Base-by-base conservation (phyloP, 2,888 invertebrate genomes). In the Eristalinus sepulchralis region DNA sequence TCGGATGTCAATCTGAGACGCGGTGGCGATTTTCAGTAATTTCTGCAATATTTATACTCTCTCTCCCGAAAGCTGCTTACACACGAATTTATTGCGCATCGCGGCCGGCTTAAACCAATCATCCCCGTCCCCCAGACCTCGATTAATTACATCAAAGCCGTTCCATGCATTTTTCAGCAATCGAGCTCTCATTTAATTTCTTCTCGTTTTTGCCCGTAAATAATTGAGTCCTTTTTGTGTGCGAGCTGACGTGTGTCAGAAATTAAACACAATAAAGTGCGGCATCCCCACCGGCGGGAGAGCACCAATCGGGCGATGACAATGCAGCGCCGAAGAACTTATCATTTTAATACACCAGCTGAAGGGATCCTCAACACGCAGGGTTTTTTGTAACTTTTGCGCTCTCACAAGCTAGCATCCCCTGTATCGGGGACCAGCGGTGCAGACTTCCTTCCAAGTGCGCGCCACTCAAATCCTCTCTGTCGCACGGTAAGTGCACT, bases 341-440 rank as follows among this genome's bases (percentile, higher is more conserved):
- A 34, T 70, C 80, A 66, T 57, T 80, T 84, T 71, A 76, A 84
- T 73, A 71, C 57, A 80, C 67, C 80, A 80, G 71, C 76, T 84
- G 47, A 71, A 80, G 71, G 76, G 55, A 79, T 76, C 36, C 68
- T 66, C 33, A 60, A 27, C 36, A 64, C 11, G 24, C 17, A 33
- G 55, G 36, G 66, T 70, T 83, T 70, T n/a, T n/a, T n/a, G 68
- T 68, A 73, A 75, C 73, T 68, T 72, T 78, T 72, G 67, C 47
- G 11, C 63, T 53, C 77, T 72, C 27, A 63, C 78, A 78, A 72
- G 63, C 33, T 67, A 57, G 17, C 34, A 62, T 31, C 34, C 24
- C 20, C 47, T 34, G 5, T 11, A 2, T 4, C 13, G 10, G 31
- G 22, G 3, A 22, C 31, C 33, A 13, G 20, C 20, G 17, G 17